These are phyloP conservation scores for Alethe castanea DNA, from an alignment of 2,113 vertebrate species.

Conservation along the genomic window DNA sequence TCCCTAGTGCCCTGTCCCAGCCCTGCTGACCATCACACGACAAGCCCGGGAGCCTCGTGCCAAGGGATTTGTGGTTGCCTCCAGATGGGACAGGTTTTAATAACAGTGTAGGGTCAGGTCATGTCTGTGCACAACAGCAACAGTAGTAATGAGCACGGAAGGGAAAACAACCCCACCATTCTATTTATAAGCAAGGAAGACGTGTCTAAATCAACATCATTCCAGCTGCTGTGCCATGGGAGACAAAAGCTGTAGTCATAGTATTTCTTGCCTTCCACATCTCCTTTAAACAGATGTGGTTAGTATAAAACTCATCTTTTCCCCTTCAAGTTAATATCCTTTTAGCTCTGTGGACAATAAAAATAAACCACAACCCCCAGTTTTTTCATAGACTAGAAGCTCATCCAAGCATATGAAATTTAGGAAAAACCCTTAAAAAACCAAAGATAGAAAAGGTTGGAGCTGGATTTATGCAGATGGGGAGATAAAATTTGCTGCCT, in stretches of 20 bases:
- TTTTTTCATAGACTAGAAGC: background rate
- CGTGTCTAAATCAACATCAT: background rate
- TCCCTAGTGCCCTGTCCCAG: background rate
- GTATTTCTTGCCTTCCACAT: background rate
- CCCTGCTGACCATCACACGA: fast-evolving
- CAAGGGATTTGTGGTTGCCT: background rate
- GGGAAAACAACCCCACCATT: background rate
- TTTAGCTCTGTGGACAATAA: background rate
- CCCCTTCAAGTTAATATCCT: background rate
- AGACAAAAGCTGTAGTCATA: background rate
- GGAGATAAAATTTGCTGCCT: background rate
- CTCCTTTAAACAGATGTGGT: background rate
- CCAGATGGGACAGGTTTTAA: background rate
- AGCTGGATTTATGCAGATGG: fast-evolving
- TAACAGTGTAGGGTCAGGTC: background rate
- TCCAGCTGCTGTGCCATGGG: background rate
- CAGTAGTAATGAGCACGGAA: background rate
- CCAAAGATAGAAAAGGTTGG: background rate
- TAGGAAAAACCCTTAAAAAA: background rate
- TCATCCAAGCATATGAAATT: background rate
- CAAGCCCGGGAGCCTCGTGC: background rate
- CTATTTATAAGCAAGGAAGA: slow-evolving; percentile 6
- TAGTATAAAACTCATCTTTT: background rate
- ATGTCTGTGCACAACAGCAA: background rate
- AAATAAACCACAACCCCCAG: background rate